Conservation (phyloP, 2,113 vertebrate species). For the Phasianus colchicus region DNA sequence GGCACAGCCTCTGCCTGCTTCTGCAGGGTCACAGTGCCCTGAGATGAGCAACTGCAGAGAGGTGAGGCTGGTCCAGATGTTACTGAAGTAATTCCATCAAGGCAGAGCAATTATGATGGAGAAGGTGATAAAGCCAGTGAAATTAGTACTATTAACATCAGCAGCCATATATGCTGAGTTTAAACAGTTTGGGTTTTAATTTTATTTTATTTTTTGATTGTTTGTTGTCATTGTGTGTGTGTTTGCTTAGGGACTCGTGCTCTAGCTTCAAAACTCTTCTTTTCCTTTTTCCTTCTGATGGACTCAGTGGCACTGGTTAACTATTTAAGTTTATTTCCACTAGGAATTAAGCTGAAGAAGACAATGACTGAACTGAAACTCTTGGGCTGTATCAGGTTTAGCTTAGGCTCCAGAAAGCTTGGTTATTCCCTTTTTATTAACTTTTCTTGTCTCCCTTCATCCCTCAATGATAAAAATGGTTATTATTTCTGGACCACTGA, state of each 20-base stretch:
- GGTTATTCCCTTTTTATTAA: conserved; percentile 22
- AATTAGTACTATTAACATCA: neutral
- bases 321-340: conserved; percentile 3
- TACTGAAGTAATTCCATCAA: neutral
- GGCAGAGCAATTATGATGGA: neutral
- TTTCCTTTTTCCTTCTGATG: neutral
- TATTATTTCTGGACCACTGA: conserved; percentile 30
- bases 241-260: neutral
- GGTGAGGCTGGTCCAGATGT: neutral
- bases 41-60: neutral
- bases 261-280: neutral
- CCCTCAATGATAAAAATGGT: conserved; percentile 19
- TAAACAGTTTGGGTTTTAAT: neutral
- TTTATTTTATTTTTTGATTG: neutral
- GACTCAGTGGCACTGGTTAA: neutral
- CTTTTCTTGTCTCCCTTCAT: conserved; percentile 37
- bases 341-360: neutral
- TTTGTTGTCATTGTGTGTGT: too few species aligned
- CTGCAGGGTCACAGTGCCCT: too few species aligned
- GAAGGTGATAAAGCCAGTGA: neutral
- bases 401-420: conserved; percentile 1
- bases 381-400: neutral
- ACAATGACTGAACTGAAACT: neutral
- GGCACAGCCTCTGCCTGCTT: neutral
- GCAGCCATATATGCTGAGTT: neutral